phyloP scores from a whole-genome alignment of 2,113 vertebrate species.

The Panthera uncia region DNA sequence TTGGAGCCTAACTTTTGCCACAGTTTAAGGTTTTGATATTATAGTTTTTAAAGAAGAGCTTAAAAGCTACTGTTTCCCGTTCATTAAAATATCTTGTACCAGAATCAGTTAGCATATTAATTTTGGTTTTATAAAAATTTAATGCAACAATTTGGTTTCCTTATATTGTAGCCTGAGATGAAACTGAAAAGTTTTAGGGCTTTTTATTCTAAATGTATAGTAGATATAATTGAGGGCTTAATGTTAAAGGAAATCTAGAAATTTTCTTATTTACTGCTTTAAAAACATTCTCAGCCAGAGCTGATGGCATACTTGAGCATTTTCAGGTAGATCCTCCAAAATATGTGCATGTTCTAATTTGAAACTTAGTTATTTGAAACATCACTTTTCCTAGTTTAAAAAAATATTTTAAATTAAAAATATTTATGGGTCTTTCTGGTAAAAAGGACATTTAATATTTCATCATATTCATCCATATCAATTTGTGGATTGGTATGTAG shows the following conservation, averaged over 20 bases:
- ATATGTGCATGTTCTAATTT: constrained; percentile 19
- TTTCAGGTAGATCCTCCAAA: constrained; percentile 5
- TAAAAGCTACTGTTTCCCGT: not conserved
- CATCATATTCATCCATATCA: no score
- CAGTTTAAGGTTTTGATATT: not conserved
- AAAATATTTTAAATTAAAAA: constrained; percentile 24
- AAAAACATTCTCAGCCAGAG: not conserved
- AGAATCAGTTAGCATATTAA: not conserved
- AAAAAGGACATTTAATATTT: not conserved
- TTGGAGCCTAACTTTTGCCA: constrained; percentile 11
- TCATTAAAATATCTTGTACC: not conserved
- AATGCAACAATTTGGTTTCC: not conserved
- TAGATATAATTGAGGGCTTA: not conserved
- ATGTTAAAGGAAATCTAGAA: not conserved
- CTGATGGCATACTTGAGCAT: not conserved
- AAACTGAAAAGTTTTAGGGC: constrained; percentile 9
- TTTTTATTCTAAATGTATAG: constrained; percentile 28
- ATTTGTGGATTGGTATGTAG: not conserved
- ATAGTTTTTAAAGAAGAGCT: not conserved
- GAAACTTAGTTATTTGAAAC: not conserved
- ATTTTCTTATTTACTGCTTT: constrained; percentile 25
- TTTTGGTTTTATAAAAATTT: not conserved
- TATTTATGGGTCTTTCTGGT: not conserved
- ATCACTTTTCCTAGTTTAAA: constrained; percentile 29
- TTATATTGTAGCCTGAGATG: not conserved